Evolutionary conservation across 2,888 invertebrate genomes (phyloP), one percentile per base, ranked within the genome.

Genomic region (Drosophila quinaria): DNA sequence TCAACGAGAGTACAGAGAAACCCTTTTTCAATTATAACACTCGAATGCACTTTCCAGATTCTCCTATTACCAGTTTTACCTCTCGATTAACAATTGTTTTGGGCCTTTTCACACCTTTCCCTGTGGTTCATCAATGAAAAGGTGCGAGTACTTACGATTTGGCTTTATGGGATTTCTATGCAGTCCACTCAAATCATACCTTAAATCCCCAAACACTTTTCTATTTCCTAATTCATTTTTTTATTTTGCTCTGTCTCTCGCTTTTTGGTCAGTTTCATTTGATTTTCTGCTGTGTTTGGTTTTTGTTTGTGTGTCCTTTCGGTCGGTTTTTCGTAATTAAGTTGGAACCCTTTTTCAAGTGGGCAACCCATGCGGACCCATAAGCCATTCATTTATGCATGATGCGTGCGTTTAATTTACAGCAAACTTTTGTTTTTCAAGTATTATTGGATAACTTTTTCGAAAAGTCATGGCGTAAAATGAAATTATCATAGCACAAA

Each of bases 1-100:
- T 54, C 22, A 50, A 6, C 17, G 35, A 39, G 25, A 9, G 56
- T 64, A 72, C 80, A 73, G 52, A 41, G 67, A 73, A 72, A 68
- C 70, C 87, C 81, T 70, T 81, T 83, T 87, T 78, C 84, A 86
- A 81, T 89, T 81, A 80, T 70, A 71, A 63, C 76, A 73, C 89
- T 80, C 80, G 64, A 84, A 74, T 78, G 81, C 69, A 78, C 64
- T 78, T 70, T 74, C 63, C 54, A 71, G 65, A 39, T 59, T 59
- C 62, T 15, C 50, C 44, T 33, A 66, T 58, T 59, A 64, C 25
- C 19, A 50, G 44, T 54, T 33, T 59, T 54, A 25, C 41, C 61
- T 59, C 56, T 73, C 33, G 46, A 62, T 63, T 68, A 54, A 50
- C 66, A 73, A 56, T 74, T 67, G 62, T 62, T 29, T 59, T 58